Percentiles rank a stretch among this genome's conserved stretches.
These are phyloP conservation scores for Cichladusa arquata DNA, from an alignment of 2,113 vertebrate genomes.

Conservation along the genomic window DNA sequence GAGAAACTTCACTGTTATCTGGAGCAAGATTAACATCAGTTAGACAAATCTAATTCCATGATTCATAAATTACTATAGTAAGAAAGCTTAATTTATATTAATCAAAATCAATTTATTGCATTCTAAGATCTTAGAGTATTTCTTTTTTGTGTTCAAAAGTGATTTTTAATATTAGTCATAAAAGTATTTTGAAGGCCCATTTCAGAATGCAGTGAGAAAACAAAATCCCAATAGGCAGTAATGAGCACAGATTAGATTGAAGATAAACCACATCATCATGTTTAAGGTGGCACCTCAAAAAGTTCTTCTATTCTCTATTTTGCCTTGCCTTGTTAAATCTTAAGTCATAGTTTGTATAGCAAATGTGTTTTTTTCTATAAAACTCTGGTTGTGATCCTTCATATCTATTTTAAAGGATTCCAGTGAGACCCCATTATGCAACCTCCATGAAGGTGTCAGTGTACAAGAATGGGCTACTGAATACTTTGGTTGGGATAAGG, in stretches of 20 bases:
- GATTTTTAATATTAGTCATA: background rate
- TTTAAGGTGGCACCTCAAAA: background rate
- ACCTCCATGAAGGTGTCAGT: background rate
- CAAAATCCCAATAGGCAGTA: background rate
- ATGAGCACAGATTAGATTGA: background rate
- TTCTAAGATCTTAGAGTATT: background rate
- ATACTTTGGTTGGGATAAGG: background rate
- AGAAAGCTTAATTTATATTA: background rate
- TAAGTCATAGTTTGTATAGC: background rate
- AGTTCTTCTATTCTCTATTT: background rate
- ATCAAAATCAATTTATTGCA: background rate
- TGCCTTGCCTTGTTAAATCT: background rate
- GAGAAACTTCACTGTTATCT: background rate
- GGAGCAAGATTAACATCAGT: background rate
- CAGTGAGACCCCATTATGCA: accelerated
- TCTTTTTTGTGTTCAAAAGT: background rate
- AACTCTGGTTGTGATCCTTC: background rate
- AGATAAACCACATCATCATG: background rate
- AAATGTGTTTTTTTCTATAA: background rate
- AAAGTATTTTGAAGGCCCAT: background rate
- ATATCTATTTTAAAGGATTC: background rate
- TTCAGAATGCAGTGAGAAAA: background rate
- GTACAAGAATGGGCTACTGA: accelerated
- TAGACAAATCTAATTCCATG: background rate
- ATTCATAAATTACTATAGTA: background rate